These are phyloP conservation scores for Pteria penguin DNA, from an alignment of 2,888 invertebrate species.

Conservation along the genomic window DNA sequence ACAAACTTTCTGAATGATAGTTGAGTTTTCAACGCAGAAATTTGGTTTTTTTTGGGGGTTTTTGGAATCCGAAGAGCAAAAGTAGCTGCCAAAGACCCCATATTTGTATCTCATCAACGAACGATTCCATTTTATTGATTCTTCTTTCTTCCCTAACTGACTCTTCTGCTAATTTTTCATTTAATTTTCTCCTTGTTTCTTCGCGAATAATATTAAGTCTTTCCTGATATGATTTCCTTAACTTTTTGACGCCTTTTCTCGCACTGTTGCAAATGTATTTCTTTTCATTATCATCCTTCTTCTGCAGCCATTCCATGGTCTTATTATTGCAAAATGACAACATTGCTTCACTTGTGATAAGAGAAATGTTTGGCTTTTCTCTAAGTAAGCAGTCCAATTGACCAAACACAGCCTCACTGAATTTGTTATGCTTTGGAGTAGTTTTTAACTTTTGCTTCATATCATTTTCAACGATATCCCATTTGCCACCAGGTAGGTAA, in stretches of 20 bases:
- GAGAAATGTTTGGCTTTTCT: constrained; percentile 35
- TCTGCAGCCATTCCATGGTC: constrained; percentile 37
- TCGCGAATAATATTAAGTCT: constrained; percentile 39
- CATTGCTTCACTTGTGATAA: constrained; percentile 29
- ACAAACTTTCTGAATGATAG: constrained; percentile 37
- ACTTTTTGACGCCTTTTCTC: constrained; percentile 31
- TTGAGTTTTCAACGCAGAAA: constrained; percentile 27
- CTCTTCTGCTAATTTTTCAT: constrained; percentile 13
- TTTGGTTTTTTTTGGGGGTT: constrained; percentile 40
- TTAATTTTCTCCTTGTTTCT: constrained; percentile 28
- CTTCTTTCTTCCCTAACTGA: constrained; percentile 26
- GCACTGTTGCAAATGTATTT: constrained; percentile 19
- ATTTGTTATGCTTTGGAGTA: constrained; percentile 23
- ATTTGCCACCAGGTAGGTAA: constrained; percentile 18
- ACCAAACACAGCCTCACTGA: constrained; percentile 45
- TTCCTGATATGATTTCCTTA: constrained; percentile 25
- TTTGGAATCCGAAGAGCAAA: constrained; percentile 14
- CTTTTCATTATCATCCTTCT: constrained; percentile 23
- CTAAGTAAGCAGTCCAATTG: constrained; percentile 36
- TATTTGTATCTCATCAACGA: constrained; percentile 30
- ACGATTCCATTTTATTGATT: constrained; percentile 28
- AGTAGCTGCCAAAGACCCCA: constrained; percentile 48
- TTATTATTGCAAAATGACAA: constrained; percentile 40
- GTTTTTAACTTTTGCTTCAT: not conserved
- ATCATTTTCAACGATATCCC: constrained; percentile 1